These are phyloP conservation scores for Microcebus jonahi DNA, from an alignment of 2,113 vertebrate species.

Conservation along the genomic window DNA sequence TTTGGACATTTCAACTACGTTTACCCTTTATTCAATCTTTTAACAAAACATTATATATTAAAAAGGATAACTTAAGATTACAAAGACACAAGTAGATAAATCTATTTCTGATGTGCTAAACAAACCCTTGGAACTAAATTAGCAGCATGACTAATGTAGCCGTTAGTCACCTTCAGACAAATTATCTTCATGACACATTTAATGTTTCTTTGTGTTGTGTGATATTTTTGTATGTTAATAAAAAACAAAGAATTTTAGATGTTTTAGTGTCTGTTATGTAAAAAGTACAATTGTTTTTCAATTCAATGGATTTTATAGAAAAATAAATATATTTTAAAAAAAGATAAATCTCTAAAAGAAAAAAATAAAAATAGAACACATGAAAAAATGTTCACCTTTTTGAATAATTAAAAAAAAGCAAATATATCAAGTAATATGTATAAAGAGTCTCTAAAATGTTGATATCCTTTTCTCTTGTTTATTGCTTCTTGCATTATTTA, in stretches of 20 bases:
- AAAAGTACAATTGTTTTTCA: neutral
- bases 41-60: neutral
- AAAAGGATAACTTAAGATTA: neutral
- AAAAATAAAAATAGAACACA: neutral
- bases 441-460: neutral
- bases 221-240: neutral
- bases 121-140: conserved; percentile 84
- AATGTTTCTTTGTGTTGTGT: neutral
- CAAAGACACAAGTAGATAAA: neutral
- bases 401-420: neutral
- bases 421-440: neutral
- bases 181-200: neutral
- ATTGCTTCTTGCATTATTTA: conserved; percentile 1
- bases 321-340: no score
- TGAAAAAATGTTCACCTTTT: neutral
- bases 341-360: neutral
- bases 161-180: conserved; percentile 84
- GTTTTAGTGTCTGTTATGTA: neutral
- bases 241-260: neutral
- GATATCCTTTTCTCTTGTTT: neutral
- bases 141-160: conserved; percentile 79
- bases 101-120: conserved; percentile 82
- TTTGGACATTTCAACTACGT: neutral
- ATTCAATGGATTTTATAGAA: conserved; percentile 81
- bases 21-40: neutral